Evolutionary conservation across 2,888 invertebrate species (phyloP).

Genomic region (Apodemia mormo): DNA sequence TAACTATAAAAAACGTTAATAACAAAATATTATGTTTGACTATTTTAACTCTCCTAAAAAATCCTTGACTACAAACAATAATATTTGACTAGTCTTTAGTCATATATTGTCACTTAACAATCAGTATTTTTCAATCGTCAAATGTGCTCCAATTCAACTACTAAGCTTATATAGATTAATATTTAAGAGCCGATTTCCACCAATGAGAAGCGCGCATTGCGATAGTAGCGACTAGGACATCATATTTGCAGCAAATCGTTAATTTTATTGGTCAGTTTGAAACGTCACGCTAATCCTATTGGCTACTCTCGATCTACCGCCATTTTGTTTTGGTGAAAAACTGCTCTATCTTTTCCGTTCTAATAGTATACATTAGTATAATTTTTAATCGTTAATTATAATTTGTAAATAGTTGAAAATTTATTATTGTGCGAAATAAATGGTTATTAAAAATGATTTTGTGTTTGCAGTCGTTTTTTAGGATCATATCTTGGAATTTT

Average conservation of each 20-base stretch:
- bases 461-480: not conserved
- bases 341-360: not conserved
- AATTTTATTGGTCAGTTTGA: not conserved
- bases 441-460: constrained; percentile 37
- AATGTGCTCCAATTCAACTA: constrained; percentile 1
- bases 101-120: not conserved
- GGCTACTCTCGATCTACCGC: not conserved
- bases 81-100: not conserved
- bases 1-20: no score
- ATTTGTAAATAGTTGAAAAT: constrained; percentile 42
- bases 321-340: not conserved
- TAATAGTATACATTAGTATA: not conserved
- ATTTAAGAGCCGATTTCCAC: not conserved
- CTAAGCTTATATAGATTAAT: constrained; percentile 10
- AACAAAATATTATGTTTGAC: no score
- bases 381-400: constrained; percentile 27
- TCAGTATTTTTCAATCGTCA: not conserved
- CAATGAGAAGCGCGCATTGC: not conserved
- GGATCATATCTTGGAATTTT: no score
- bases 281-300: not conserved
- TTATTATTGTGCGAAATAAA: constrained; percentile 44
- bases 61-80: no score
- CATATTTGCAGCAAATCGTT: not conserved
- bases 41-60: no score
- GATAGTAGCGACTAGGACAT: not conserved